Base-by-base conservation (phyloP, 23 tunicate species). In the Halocynthia roretzi region DNA sequence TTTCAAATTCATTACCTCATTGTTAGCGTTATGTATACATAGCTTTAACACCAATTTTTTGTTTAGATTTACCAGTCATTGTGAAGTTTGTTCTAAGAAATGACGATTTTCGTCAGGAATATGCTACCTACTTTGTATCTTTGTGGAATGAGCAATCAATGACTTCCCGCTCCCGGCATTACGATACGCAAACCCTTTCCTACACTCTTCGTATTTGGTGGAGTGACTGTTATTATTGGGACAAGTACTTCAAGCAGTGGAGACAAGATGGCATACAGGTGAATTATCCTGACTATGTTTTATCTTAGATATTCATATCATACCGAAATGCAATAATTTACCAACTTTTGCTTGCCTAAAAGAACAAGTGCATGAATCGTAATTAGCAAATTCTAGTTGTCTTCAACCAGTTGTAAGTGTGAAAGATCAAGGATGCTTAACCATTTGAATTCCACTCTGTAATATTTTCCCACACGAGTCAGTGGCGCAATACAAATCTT, bases 201-300 rank as follows among this genome's bases (percentile, higher is more conserved):
- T 89, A 89, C 63, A 57, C 77, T 15, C 40, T 89, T 7, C 52
- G 60, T 18, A 55, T 86, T 44, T 92, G 98, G 98, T 62, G 80
- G 79, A 82, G 92, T n/a, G 92, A 92, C 80, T 92, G 98, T 50
- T 86, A 50, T 53, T 82, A 71, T 64, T 92, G 98, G 92, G 56
- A 74, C 22, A 76, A 67, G 10, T 50, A 74, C 5, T 11, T 56
- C 20, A 51, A 65, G 7, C 40, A 8, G n/a, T 92, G 98, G 98
- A 75, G 77, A 10, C 71, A 53, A 21, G 73, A 82, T 70, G 92
- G 87, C 7, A 67, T 78, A 51, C 64, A 85, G 84, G 97, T 91
- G 76, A 10, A 10, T 55, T 17, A 10, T 62, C 15, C 5, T 6
- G 2, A 49, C 1, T 56, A 58, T n/a, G 11, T n/a, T 14, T 52